These are phyloP conservation scores for Amphipyra berbera DNA, from an alignment of 2,888 invertebrate species.

Conservation along the genomic window DNA sequence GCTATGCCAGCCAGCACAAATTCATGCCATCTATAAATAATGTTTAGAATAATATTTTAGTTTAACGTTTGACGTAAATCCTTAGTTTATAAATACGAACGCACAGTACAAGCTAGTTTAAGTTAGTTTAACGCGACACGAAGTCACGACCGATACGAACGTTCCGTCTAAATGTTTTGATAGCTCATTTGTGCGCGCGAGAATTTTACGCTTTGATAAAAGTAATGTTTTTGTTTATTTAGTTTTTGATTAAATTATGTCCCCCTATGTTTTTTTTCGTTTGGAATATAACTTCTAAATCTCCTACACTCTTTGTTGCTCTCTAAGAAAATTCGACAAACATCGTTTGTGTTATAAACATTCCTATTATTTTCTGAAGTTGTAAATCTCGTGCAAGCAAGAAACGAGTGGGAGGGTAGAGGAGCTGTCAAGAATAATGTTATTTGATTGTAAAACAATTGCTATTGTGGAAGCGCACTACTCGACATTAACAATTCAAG, in stretches of 20 bases:
- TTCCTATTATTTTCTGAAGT: constrained; percentile 38
- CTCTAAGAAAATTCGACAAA: constrained; percentile 13
- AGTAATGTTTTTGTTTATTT: constrained; percentile 4
- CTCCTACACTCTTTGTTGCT: not conserved
- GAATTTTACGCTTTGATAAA: constrained; percentile 3
- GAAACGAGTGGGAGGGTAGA: not conserved
- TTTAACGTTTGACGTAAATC: constrained; percentile 59
- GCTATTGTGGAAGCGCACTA: constrained; percentile 58
- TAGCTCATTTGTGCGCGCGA: constrained; percentile 26
- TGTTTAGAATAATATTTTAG: constrained; percentile 64
- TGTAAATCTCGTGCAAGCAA: constrained; percentile 33
- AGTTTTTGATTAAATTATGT: not conserved
- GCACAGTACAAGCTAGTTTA: constrained; percentile 86
- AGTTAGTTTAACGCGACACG: constrained; percentile 70
- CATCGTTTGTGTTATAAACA: constrained; percentile 41
- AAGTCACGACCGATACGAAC: constrained; percentile 79
- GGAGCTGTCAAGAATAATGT: constrained; percentile 27
- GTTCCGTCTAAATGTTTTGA: constrained; percentile 61
- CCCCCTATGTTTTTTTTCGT: not conserved
- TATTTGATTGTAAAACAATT: constrained; percentile 58
- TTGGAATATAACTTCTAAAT: no score
- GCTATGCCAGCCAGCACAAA: constrained; percentile 64
- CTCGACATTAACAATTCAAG: not conserved
- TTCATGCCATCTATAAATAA: constrained; percentile 68
- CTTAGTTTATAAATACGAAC: constrained; percentile 64